Evolutionary conservation across 2,113 vertebrate genomes (phyloP).

Genomic region (Protomyctophum bolini): DNA sequence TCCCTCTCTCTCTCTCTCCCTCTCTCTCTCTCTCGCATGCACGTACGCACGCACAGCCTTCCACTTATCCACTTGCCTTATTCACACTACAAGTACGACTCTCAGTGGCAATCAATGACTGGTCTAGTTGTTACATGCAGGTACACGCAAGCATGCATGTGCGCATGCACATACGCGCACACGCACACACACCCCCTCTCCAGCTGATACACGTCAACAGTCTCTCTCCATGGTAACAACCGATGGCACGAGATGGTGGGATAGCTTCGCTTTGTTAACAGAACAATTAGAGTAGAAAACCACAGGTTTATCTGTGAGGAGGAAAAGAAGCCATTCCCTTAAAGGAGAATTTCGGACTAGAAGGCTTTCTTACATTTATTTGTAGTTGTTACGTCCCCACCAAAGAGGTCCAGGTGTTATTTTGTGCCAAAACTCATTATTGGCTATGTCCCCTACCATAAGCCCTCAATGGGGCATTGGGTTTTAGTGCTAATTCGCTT

Average conservation of each 20-base stretch:
- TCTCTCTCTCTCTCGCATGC: not conserved
- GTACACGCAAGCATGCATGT: no score
- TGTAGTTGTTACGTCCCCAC: no score
- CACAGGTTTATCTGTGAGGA: conserved; percentile 2
- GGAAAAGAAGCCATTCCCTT: not conserved
- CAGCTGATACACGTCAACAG: not conserved
- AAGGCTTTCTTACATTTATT: no score
- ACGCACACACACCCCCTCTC: not conserved
- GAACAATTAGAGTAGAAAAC: conserved; percentile 37
- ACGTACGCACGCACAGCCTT: not conserved
- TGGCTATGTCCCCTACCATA: no score
- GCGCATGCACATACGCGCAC: no score
- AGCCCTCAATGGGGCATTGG: no score
- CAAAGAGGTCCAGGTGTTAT: no score
- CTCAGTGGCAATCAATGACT: not conserved
- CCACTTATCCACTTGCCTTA: no score
- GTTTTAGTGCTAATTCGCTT: no score
- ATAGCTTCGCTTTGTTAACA: conserved; percentile 28
- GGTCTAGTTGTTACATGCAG: not conserved
- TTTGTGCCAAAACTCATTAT: no score
- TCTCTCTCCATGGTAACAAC: no score
- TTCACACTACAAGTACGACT: not conserved
- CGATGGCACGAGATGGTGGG: not conserved
- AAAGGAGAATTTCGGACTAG: no score
- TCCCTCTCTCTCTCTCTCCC: conserved; percentile 4